Evolutionary conservation across 1,140 invertebrate genomes (phyloP).

Genomic region (Ceratoteleas bidentatus): DNA sequence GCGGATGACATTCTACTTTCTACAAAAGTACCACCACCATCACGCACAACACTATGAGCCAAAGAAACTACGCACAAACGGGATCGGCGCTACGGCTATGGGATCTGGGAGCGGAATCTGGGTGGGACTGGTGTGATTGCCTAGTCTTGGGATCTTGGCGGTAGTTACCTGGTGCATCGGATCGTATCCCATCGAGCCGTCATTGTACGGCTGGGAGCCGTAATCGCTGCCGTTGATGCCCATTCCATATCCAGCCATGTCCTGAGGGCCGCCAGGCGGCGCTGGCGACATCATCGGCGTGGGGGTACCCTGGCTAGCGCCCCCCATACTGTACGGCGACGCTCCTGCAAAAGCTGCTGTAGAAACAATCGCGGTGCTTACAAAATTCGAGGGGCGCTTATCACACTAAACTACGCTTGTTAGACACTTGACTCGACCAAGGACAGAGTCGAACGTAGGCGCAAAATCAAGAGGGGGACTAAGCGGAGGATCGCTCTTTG

Average conservation of each 20-base stretch:
- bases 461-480: too few species aligned
- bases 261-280: constrained; percentile 87
- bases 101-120: constrained; percentile 8
- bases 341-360: constrained; percentile 86
- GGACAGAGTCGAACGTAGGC: too few species aligned
- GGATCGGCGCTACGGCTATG: constrained; percentile 35
- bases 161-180: constrained; percentile 89
- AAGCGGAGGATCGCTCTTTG: too few species aligned
- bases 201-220: constrained; percentile 90
- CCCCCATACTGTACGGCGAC: constrained; percentile 94
- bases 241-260: constrained; percentile 94
- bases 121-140: constrained; percentile 2
- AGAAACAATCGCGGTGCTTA: constrained; percentile 82
- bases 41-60: constrained; percentile 4
- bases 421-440: constrained; percentile 29
- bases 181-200: constrained; percentile 93
- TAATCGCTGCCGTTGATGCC: constrained; percentile 92
- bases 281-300: constrained; percentile 97
- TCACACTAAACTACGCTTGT: constrained; percentile 65
- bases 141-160: not conserved
- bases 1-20: constrained; percentile 27
- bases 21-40: constrained; percentile 35
- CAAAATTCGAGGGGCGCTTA: constrained; percentile 77
- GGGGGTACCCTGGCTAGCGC: constrained; percentile 90
- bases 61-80: constrained; percentile 9